These are phyloP conservation scores for Acanthisitta chloris DNA, from an alignment of 2,113 vertebrate genomes.

Conservation along the genomic window DNA sequence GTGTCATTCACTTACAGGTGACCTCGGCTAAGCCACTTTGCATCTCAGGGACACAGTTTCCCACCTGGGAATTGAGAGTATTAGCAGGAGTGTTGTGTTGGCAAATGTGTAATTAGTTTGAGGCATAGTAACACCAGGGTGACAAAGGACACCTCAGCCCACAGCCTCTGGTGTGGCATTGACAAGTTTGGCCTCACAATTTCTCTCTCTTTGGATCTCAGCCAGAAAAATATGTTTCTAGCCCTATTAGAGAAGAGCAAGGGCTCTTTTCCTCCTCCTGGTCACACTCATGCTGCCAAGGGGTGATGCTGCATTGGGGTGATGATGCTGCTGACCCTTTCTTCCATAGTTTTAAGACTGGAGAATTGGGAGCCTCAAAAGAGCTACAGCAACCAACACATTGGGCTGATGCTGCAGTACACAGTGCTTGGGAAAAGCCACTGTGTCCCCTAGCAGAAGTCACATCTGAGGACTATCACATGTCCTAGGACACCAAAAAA, in stretches of 20 bases:
- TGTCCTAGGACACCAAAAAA: not conserved
- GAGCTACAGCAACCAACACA: not conserved
- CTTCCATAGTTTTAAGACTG: not conserved
- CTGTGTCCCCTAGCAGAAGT: not conserved
- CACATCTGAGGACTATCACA: not conserved
- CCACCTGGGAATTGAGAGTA: not conserved
- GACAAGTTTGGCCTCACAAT: not conserved
- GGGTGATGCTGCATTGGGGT: not conserved
- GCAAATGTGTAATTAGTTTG: not conserved
- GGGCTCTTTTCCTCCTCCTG: not conserved
- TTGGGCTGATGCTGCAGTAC: rapidly evolving
- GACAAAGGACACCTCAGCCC: not conserved
- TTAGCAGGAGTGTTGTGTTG: not conserved
- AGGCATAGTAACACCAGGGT: not conserved
- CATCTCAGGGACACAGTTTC: not conserved
- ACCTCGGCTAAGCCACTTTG: not conserved
- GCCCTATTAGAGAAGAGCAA: not conserved
- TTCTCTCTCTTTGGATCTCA: not conserved
- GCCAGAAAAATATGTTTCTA: not conserved
- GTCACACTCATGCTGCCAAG: not conserved
- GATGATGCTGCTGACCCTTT: not conserved
- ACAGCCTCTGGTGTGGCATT: not conserved
- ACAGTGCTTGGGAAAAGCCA: not conserved
- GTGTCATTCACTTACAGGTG: not conserved
- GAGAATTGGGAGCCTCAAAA: not conserved